Evolutionary conservation across 2,888 invertebrate genomes (phyloP), one percentile per base, ranked within the genome.

Genomic region (Yponomeuta malinellus): DNA sequence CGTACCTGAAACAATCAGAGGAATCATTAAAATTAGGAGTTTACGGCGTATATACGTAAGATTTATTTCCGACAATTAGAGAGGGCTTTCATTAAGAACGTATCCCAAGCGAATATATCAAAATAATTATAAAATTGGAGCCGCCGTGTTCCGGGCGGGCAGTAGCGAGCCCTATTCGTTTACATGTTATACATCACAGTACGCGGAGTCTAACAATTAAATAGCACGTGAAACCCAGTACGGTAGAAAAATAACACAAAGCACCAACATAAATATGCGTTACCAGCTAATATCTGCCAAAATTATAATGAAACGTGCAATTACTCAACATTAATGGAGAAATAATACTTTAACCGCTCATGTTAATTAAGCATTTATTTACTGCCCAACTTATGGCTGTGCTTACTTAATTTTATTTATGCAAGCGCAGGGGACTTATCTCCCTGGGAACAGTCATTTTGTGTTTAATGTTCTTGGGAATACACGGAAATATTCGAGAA

Each of bases 321-420:
- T 92, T 90, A 91, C 81, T 90, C 88, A 86, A 83, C 88, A 88
- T 90, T 91, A 89, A 89, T 89, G 90, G 86, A 82, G 90, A 90
- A 91, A 90, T 89, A 90, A 92, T 92, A 91, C 89, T 90, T 90
- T 89, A 85, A 86, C 86, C 86, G 89, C 81, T 86, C 83, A 82
- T 86, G 88, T 88, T 89, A 88, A 91, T 91, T 89, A 89, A 82
- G 84, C 83, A 85, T 82, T 86, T 85, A 85, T 85, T 85, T 85
- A 82, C 82, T 78, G 78, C 76, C 76, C 78, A 79, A 79, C 82
- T 82, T 80, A 80, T 79, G 78, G 76, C 78, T 74, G 74, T 77
- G 77, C 78, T 79, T 79, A 82, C 64, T 70, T 70, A 70, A 48
- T 48, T 63, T 64, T 70, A 70, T 70, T 70, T 70, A 69, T 69